Conservation (phyloP, 2,797 vertebrate genomes). For the Ambastaia sidthimunki region DNA sequence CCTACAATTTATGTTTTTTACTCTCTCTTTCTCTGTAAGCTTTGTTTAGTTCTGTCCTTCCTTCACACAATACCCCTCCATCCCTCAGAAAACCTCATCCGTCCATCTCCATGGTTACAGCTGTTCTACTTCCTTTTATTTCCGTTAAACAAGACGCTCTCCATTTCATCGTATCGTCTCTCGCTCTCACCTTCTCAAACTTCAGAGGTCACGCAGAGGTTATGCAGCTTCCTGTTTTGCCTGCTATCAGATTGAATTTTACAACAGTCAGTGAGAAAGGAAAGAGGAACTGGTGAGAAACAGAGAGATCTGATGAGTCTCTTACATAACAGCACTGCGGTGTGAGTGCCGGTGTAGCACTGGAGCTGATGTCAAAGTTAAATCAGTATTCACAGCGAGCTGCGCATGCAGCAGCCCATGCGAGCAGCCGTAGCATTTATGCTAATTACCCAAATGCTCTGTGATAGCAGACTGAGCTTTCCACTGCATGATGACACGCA, state of each 20-base stretch:
- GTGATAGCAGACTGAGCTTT: neutral
- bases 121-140: conserved; percentile 6
- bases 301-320: conserved; percentile 15
- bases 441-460: neutral
- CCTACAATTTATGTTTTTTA: neutral
- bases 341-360: neutral
- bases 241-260: conserved; percentile 3
- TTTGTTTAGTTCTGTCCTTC: conserved; percentile 7
- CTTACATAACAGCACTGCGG: conserved; percentile 21
- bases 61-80: neutral
- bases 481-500: neutral
- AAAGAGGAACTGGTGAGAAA: neutral
- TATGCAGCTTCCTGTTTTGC: neutral
- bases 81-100: conserved; percentile 1
- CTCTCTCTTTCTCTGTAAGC: neutral
- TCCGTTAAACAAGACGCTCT: conserved; percentile 4
- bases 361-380: conserved; percentile 17
- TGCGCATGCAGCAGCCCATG: conserved; percentile 13
- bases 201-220: conserved; percentile 15
- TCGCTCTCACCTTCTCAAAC: conserved; percentile 16
- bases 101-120: conserved; percentile 32
- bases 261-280: neutral
- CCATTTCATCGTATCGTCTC: neutral
- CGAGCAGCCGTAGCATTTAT: neutral
- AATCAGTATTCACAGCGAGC: conserved; percentile 41